Evolutionary conservation across 2,888 invertebrate species (phyloP), one percentile per base, ranked within the genome.

Genomic region (Agrochola litura): DNA sequence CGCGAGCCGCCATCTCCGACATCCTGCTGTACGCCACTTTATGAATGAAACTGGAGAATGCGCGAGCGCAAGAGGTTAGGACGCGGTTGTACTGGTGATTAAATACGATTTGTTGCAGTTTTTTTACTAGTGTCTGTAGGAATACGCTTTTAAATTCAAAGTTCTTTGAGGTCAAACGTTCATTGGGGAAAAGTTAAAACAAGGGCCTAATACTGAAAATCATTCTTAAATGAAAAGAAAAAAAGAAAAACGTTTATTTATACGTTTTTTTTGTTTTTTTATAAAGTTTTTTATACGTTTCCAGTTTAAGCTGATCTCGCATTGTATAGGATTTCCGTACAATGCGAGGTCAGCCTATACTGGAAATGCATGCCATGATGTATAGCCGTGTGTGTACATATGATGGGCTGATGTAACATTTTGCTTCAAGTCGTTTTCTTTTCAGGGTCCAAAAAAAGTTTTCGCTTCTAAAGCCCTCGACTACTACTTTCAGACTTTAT

Each of bases 11-110:
- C 90, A 89, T 90, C 91, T 90, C 85, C 89, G 86, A 78, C 90
- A 90, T 92, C 91, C 92, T 88, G 89, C 88, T 85, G 77, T 76
- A 89, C 86, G 79, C 86, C 90, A 89, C 87, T 90, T 92, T 90
- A 92, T 89, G 89, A 90, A 91, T 90, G 92, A 90, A 93, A 93
- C 87, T 77, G 86, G 92, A 92, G 87, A 90, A 85, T 84, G 83
- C 88, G 86, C 84, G 46, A 67, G 89, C 87, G 88, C 89, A 86
- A 14, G 52, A 10, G 58, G 22, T 72, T 76, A 79, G 76, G 82
- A 16, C 70, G 77, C 68, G 73, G 41, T 65, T 71, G 79, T 22
- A 82, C 46, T 82, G 80, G 73, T 12, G 10, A n/a, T 65, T 37
- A 58, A 37, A 14, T 16, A 19, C 19, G 14, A 19, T 41, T 56